A percentile compares a stretch with the other conserved stretches of the same genome.
Conservation (phyloP, 35 echinoderm and acorn worm genomes). For the Lytechinus variegatus region DNA sequence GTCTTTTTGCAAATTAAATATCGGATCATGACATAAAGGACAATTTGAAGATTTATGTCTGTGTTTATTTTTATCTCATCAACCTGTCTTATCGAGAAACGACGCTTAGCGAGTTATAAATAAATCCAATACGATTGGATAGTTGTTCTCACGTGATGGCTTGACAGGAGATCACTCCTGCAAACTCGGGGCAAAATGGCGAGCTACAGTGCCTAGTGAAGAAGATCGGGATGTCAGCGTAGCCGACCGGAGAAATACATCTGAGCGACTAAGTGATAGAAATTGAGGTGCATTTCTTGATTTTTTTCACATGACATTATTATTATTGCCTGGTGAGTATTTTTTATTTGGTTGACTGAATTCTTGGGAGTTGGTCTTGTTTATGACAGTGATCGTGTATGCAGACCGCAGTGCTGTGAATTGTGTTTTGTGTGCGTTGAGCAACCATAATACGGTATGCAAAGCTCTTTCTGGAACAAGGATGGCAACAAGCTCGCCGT, state of each 20-base stretch:
- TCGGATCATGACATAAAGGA: background rate
- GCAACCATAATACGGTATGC: no score
- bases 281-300: background rate
- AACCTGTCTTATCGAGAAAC: background rate
- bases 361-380: background rate
- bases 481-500: no score
- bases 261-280: background rate
- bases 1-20: no score
- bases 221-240: background rate
- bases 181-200: constrained; percentile 6
- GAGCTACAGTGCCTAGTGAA: background rate
- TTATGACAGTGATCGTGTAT: background rate
- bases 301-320: background rate
- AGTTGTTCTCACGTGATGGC: background rate
- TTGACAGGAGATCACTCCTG: background rate
- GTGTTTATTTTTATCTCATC: background rate
- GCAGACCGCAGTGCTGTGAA: background rate
- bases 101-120: constrained; percentile 42
- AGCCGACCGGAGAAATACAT: background rate
- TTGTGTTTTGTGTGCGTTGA: no score
- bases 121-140: constrained; percentile 31
- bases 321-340: background rate
- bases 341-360: background rate
- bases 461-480: no score
- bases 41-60: background rate